A percentile compares a stretch with the other conserved stretches of the same genome.
phyloP scores from a whole-genome alignment of 2,888 invertebrate genomes.

The Margaritifera margaritifera region DNA sequence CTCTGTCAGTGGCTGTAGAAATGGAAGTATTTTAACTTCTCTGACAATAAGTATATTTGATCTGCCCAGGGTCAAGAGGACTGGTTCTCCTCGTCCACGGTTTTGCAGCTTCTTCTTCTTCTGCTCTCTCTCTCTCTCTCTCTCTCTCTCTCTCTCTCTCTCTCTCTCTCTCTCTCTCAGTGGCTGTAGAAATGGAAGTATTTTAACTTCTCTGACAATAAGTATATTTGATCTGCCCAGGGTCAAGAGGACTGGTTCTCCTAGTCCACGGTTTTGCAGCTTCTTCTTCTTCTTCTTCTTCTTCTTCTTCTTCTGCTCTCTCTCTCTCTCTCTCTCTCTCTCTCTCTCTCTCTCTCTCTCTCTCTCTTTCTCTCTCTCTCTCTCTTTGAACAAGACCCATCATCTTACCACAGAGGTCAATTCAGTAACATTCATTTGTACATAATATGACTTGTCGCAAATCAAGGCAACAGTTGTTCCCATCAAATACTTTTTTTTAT shows the following conservation, averaged over 20 bases:
- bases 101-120: not conserved
- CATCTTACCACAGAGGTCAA: no score
- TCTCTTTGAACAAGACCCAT: not conserved
- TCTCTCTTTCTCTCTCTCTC: constrained; percentile 10
- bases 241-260: not conserved
- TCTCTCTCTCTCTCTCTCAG: constrained; percentile 9
- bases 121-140: constrained; percentile 16
- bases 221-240: not conserved
- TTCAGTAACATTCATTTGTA: no score
- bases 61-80: not conserved
- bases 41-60: not conserved
- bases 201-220: not conserved
- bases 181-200: not conserved
- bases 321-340: constrained; percentile 14
- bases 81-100: not conserved
- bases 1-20: not conserved
- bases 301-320: constrained; percentile 11
- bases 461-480: no score
- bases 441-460: no score
- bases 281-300: constrained; percentile 6
- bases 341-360: constrained; percentile 17
- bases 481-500: no score
- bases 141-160: constrained; percentile 6
- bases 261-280: not conserved
- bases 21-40: not conserved